Evolutionary conservation across 2,888 invertebrate genomes (phyloP), one percentile per base, ranked within the genome.

Genomic region (Tubulanus polymorphus): DNA sequence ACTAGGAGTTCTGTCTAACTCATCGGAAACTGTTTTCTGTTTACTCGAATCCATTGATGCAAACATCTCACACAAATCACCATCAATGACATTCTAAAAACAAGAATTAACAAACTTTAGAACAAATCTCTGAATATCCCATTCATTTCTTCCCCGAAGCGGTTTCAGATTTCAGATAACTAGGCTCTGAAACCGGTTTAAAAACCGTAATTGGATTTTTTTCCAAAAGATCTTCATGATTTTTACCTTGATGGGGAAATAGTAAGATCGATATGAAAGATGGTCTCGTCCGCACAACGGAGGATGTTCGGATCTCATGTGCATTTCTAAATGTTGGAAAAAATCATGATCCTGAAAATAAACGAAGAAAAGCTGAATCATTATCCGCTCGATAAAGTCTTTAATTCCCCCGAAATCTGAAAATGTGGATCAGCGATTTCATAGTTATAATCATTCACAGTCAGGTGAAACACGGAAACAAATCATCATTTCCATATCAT

Each of bases 251-350:
- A 95, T 91, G 32, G 99, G 95, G 77, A 91, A 96, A 81, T 97
- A 97, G 73, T 93, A 95, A 58, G 96, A 96, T 68, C 99, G 85
- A 81, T 90, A 99, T 0, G 95, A 93, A 28, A 99, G 83, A 79
- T 99, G 99, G 80, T 99, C 99, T 23, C 99, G 84, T 0, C 99
- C 99, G 81, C 96, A 95, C 0, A 99, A 81, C 0, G 99, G 96
- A 0, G 94, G 86, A 80, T 95, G 90, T 79, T 99, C 97, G 63
- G 93, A 91, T 51, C 99, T 84, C 93, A 99, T 93, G 79, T 99
- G 96, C 97, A 99, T 99, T 80, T 99, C 99, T 61, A 99, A 82
- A 81, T 97, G 95, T 76, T 97, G 96, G 83, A 99, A 99, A 79
- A 99, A 97, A 77, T 99, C 99, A 69, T 94, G 95, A 79, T 99